These are phyloP conservation scores for Alligator mississippiensis DNA, from an alignment of 2,113 vertebrate species.

Conservation along the genomic window DNA sequence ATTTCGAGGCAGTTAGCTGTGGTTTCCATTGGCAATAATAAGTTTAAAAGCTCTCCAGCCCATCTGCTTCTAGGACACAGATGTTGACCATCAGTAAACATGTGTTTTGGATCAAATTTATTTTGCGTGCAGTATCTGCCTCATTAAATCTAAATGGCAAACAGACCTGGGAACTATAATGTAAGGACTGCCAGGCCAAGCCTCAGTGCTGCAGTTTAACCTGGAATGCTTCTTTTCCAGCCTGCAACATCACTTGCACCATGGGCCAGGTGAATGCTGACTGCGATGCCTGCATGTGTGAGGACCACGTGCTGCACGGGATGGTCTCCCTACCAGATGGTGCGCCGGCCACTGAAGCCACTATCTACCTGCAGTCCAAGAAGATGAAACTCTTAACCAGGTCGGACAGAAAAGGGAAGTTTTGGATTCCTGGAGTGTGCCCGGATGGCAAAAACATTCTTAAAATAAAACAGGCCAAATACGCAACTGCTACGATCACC, in stretches of 20 bases:
- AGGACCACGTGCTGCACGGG: slow-evolving; percentile 87
- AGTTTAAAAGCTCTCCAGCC: neutral
- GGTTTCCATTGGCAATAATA: neutral
- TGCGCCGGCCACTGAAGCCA: slow-evolving; percentile 81
- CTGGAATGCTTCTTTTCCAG: slow-evolving; percentile 65
- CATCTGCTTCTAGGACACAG: slow-evolving; percentile 1
- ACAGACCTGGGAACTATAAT: accelerated
- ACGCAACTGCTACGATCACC: slow-evolving; percentile 69
- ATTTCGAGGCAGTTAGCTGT: neutral
- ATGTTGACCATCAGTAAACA: slow-evolving; percentile 41
- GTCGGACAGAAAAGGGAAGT: slow-evolving; percentile 87
- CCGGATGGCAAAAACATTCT: slow-evolving; percentile 88
- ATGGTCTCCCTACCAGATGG: slow-evolving; percentile 87
- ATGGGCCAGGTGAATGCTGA: slow-evolving; percentile 89
- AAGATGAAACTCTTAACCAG: slow-evolving; percentile 83
- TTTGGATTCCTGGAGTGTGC: slow-evolving; percentile 89
- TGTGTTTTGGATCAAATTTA: slow-evolving; percentile 29
- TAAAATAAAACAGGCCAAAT: slow-evolving; percentile 86
- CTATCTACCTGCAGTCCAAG: slow-evolving; percentile 80
- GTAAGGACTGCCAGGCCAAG: accelerated
- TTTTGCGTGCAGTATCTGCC: slow-evolving; percentile 15
- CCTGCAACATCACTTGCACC: slow-evolving; percentile 86
- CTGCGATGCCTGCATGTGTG: slow-evolving; percentile 90
- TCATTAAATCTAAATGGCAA: slow-evolving; percentile 49
- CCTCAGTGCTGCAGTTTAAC: neutral